Evolutionary conservation across 2,888 invertebrate species (phyloP).

Genomic region (Leucoptera coffeella): DNA sequence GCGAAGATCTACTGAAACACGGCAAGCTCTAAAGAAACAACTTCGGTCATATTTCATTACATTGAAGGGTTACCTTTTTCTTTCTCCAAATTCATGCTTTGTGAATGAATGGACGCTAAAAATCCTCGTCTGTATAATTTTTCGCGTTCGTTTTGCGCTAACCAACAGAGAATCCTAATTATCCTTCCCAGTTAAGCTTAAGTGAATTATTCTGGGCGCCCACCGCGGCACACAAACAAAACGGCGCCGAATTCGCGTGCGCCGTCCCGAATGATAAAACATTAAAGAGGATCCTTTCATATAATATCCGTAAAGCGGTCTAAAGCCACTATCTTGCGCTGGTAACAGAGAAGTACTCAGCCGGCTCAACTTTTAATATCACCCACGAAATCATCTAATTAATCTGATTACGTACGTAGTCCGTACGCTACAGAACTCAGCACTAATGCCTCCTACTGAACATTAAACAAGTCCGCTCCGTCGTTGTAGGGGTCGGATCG

Average conservation of each 20-base stretch:
- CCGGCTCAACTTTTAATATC: constrained; percentile 50
- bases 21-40: too few species aligned
- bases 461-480: too few species aligned
- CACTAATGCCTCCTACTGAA: constrained; percentile 35
- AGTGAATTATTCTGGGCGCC: constrained; percentile 48
- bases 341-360: constrained; percentile 36
- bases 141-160: constrained; percentile 51
- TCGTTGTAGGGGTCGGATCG: too few species aligned
- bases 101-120: constrained; percentile 48
- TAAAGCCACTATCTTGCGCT: constrained; percentile 41
- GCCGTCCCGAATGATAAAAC: constrained; percentile 51
- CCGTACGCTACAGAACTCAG: constrained; percentile 28
- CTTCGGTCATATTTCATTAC: too few species aligned
- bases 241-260: constrained; percentile 45
- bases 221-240: constrained; percentile 48
- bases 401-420: constrained; percentile 40
- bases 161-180: constrained; percentile 51
- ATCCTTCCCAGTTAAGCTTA: constrained; percentile 53
- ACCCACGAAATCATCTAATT: constrained; percentile 47
- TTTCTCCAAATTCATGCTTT: too few species aligned
- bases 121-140: constrained; percentile 42
- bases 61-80: too few species aligned
- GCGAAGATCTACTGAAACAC: too few species aligned
- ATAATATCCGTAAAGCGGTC: constrained; percentile 45
- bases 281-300: constrained; percentile 46